phyloP scores from a whole-genome alignment of 2,888 invertebrate genomes.

The Polietes domitor region DNA sequence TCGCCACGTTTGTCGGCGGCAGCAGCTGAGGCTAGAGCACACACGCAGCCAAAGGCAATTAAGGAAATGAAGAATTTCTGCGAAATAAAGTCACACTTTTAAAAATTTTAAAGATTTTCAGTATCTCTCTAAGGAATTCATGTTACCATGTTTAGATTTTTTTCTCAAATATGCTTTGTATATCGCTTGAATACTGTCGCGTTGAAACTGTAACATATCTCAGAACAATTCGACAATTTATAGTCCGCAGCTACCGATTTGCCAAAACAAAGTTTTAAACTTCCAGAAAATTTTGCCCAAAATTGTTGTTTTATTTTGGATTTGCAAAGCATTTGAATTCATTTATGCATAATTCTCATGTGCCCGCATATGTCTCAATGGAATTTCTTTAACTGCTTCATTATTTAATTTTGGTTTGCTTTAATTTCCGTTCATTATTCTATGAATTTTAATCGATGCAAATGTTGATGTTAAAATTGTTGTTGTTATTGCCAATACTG shows the following conservation, averaged over 20 bases:
- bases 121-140: not conserved
- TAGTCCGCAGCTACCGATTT: slow-evolving; percentile 17
- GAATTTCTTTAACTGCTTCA: slow-evolving; percentile 11
- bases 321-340: not conserved
- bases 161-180: no score
- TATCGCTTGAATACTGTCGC: not conserved
- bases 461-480: not conserved
- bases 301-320: not conserved
- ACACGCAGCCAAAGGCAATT: not conserved
- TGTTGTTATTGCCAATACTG: slow-evolving; percentile 17
- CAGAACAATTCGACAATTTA: slow-evolving; percentile 25
- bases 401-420: not conserved
- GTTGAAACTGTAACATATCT: slow-evolving; percentile 33
- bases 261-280: not conserved
- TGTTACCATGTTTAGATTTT: slow-evolving; percentile 16
- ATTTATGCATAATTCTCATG: not conserved
- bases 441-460: slow-evolving; percentile 46
- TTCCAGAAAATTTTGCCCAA: slow-evolving; percentile 6
- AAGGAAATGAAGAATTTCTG: slow-evolving; percentile 41
- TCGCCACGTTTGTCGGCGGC: slow-evolving; percentile 54
- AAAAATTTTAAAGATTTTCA: slow-evolving; percentile 1
- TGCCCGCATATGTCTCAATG: not conserved
- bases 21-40: not conserved
- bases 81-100: slow-evolving; percentile 12
- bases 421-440: slow-evolving; percentile 52